Evolutionary conservation across 2,888 invertebrate genomes (phyloP).

Genomic region (Sinopyrophorus schimmeli): DNA sequence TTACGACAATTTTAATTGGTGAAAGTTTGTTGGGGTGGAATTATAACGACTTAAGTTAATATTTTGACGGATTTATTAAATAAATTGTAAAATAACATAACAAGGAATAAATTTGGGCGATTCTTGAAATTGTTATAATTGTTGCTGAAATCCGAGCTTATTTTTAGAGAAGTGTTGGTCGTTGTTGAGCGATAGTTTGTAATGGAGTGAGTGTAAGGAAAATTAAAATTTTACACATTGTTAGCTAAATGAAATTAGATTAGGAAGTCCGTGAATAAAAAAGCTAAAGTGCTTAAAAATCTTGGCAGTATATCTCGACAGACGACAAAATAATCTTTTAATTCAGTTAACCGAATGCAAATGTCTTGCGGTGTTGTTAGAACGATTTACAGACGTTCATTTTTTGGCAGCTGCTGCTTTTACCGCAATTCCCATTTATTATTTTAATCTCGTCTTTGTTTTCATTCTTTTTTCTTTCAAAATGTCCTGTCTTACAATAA

Average conservation of each 20-base stretch:
- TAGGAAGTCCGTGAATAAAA: slow-evolving; percentile 26
- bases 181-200: too few species aligned
- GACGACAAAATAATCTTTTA: slow-evolving; percentile 42
- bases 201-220: slow-evolving; percentile 19
- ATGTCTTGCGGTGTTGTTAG: slow-evolving; percentile 38
- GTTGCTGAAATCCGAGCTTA: too few species aligned
- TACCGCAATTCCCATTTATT: slow-evolving; percentile 26
- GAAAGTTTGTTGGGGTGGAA: too few species aligned
- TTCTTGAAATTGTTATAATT: too few species aligned
- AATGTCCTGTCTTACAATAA: slow-evolving; percentile 23
- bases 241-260: slow-evolving; percentile 30
- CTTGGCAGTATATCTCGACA: slow-evolving; percentile 39
- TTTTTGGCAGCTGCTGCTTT: slow-evolving; percentile 33
- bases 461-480: slow-evolving; percentile 23
- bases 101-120: too few species aligned
- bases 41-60: too few species aligned
- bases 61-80: too few species aligned
- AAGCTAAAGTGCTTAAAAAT: slow-evolving; percentile 35
- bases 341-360: slow-evolving; percentile 42
- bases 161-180: slow-evolving; percentile 10
- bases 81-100: too few species aligned
- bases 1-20: too few species aligned
- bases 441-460: slow-evolving; percentile 29
- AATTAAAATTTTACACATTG: slow-evolving; percentile 33
- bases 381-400: slow-evolving; percentile 35